Conservation (phyloP, 2,888 invertebrate genomes). For the Petrolisthes cinctipes region DNA sequence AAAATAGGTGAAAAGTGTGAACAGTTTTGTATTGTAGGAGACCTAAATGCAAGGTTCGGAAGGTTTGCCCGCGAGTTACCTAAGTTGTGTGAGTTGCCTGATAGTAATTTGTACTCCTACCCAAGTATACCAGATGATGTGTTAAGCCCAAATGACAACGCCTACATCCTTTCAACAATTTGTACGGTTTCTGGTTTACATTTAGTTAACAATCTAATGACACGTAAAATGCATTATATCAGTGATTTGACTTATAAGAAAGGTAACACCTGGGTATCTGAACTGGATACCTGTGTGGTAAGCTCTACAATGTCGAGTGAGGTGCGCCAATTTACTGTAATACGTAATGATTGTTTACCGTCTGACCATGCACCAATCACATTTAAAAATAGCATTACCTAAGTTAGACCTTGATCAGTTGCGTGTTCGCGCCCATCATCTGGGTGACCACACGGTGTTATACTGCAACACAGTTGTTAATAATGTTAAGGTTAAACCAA, state of each 20-base stretch:
- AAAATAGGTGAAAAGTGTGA: neutral
- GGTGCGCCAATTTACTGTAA: constrained; percentile 6
- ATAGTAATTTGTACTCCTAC: neutral
- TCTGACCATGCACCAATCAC: constrained; percentile 20
- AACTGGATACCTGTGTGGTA: neutral
- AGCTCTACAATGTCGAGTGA: neutral
- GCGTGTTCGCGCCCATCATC: neutral
- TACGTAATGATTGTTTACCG: neutral
- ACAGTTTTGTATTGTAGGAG: neutral
- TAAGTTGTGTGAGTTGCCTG: neutral
- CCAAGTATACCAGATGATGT: neutral
- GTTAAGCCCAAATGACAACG: neutral
- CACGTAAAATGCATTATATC: neutral
- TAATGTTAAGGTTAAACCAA: neutral
- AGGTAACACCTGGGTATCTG: constrained; percentile 9
- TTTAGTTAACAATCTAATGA: constrained; percentile 21
- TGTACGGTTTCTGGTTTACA: neutral
- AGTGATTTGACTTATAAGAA: constrained; percentile 1
- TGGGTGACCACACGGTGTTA: neutral
- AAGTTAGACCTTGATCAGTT: neutral
- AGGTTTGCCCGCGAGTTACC: neutral
- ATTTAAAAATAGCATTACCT: too few relatives aligned
- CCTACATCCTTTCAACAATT: neutral
- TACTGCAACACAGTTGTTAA: neutral
- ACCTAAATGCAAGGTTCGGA: constrained; percentile 5